phyloP scores from a whole-genome alignment of 2,888 invertebrate species.

The Brachylomia viminalis region DNA sequence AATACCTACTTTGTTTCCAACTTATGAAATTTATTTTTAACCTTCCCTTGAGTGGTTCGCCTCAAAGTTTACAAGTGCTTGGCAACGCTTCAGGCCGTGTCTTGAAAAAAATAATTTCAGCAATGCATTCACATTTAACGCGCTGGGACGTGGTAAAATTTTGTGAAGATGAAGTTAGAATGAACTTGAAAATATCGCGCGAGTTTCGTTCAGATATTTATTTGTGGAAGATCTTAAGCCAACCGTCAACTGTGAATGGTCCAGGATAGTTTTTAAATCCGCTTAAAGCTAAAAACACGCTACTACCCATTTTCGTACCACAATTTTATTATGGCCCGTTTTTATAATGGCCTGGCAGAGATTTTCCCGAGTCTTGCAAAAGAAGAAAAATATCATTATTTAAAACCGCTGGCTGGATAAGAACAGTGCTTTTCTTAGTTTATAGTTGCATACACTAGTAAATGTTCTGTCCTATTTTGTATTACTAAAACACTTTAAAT shows the following conservation, averaged over 20 bases:
- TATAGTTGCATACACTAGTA: neutral
- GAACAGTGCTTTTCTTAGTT: neutral
- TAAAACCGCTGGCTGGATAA: neutral
- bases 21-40: constrained; percentile 14
- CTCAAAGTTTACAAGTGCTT: constrained; percentile 49
- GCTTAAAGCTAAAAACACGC: neutral
- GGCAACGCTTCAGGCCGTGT: constrained; percentile 6
- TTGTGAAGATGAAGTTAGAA: constrained; percentile 13
- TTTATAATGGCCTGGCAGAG: neutral
- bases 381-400: neutral
- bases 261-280: neutral
- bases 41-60: constrained; percentile 31
- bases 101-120: constrained; percentile 46
- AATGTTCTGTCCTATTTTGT: neutral
- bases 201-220: neutral
- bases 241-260: neutral
- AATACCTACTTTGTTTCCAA: constrained; percentile 7
- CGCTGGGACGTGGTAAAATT: neutral
- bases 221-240: neutral
- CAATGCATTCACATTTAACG: constrained; percentile 25
- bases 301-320: neutral
- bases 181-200: neutral
- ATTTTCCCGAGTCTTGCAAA: neutral
- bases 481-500: neutral
- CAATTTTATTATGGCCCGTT: neutral